Evolutionary conservation across 2,113 vertebrate species (phyloP), one percentile per base, ranked within the genome.

Genomic region (Protobothrops flavoviridis): DNA sequence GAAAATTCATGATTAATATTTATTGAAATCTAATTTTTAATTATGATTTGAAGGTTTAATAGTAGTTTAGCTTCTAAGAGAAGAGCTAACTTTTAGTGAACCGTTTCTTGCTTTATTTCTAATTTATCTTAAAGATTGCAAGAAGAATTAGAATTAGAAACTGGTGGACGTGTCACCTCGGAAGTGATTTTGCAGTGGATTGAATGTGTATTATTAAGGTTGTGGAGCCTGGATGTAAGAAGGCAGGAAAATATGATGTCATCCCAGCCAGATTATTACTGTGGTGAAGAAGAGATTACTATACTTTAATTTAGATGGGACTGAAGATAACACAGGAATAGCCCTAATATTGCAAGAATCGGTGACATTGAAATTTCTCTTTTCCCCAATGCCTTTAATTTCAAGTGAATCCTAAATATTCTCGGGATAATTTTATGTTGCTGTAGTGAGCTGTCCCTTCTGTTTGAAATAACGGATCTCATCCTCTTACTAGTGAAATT

Each of bases 401-500:
- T 85, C 88, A 93, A 24, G 48, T 39, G 23, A 89, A 89, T 85
- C 64, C 39, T 48, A 53, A 50, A 64, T 89, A 81, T 93, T 93
- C 52, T 90, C 64, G 8, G 53, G 88, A 88, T 21, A 81, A 59
- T 29, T 12, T 15, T 69, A 50, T 90, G 23, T 56, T 64, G 43
- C 23, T 88, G 48, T 29, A 43, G 10, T 24, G 12, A 85, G 61
- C 39, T 85, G 88, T 55, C 53, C 88, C 43, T 90, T 93, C 59
- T 48, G 33, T 53, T 93, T 93, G 64, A 93, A 93, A 93, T 93
- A 89, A 89, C 39, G 48, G 61, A n/a, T 69, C 92, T 93, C 88
- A 50, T 89, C 64, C 26, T 90, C 43, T 93, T 93, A 33, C 85
- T 50, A 33, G 64, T 90, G 85, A 92, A 85, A 93, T 85, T 55